Evolutionary conservation across 2,113 vertebrate species (phyloP).

Genomic region (Castor canadensis): DNA sequence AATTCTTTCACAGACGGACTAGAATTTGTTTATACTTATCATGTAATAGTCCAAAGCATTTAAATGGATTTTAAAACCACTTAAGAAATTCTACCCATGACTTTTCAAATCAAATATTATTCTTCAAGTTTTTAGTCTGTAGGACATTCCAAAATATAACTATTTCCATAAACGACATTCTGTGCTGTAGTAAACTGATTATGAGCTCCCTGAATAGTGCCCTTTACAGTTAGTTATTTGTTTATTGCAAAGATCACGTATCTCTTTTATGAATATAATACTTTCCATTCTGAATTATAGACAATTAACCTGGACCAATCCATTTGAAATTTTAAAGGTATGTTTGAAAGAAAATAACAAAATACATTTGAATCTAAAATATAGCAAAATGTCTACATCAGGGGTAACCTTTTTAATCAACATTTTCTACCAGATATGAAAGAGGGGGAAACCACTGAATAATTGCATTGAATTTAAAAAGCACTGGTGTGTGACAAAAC

Average conservation of each 20-base stretch:
- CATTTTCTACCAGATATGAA: neutral
- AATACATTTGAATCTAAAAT: neutral
- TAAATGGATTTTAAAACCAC: neutral
- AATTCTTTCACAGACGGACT: neutral
- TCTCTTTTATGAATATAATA: neutral
- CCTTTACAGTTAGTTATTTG: neutral
- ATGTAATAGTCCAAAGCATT: neutral
- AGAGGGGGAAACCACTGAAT: neutral
- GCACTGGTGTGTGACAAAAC: neutral
- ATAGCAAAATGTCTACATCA: neutral
- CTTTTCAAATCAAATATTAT: constrained; percentile 28
- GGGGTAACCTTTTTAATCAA: neutral
- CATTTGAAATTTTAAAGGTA: neutral
- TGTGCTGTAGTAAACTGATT: neutral
- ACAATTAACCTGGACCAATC: neutral
- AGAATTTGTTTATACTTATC: constrained; percentile 12
- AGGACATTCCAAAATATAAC: constrained; percentile 7
- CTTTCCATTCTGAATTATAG: neutral
- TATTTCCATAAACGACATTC: constrained; percentile 15
- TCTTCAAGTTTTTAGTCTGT: neutral
- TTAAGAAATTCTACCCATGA: neutral
- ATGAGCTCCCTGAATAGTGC: neutral
- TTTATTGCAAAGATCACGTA: neutral
- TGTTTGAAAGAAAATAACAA: neutral
- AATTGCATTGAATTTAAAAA: neutral